Percentiles rank a stretch among this genome's conserved stretches.
These are phyloP conservation scores for Melanophora roralis DNA, from an alignment of 2,888 invertebrate genomes.

Conservation along the genomic window DNA sequence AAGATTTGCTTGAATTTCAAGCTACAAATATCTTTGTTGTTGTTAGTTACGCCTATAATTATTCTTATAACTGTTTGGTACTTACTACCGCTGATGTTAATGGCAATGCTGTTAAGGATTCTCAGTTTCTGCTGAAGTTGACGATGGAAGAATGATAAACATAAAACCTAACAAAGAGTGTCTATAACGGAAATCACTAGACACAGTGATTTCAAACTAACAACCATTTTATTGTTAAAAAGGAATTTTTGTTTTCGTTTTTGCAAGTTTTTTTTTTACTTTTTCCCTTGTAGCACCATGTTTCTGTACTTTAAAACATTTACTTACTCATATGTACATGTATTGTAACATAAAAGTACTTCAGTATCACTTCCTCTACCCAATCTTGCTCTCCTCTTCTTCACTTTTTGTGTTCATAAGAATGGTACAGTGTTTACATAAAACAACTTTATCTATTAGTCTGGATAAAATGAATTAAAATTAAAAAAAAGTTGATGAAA, in stretches of 20 bases:
- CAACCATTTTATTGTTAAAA: not conserved
- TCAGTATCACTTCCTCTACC: slow-evolving; percentile 6
- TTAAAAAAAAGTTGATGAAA: slow-evolving; percentile 7
- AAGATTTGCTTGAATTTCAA: too few relatives aligned
- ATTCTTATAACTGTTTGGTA: not conserved
- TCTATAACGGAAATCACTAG: slow-evolving; percentile 58
- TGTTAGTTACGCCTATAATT: not conserved
- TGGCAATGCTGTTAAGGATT: not conserved
- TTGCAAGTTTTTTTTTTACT: not conserved
- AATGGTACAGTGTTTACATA: slow-evolving; percentile 10
- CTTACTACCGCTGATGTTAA: not conserved
- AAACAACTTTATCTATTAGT: slow-evolving; percentile 51
- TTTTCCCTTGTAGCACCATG: slow-evolving; percentile 11
- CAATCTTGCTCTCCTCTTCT: not conserved
- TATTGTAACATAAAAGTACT: slow-evolving; percentile 27
- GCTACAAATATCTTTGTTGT: too few relatives aligned
- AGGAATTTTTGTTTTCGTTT: not conserved
- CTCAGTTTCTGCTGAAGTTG: not conserved
- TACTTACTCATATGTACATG: slow-evolving; percentile 42
- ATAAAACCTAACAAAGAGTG: slow-evolving; percentile 34
- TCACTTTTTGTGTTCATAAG: not conserved
- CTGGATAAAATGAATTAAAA: slow-evolving; percentile 46
- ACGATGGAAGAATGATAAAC: slow-evolving; percentile 23
- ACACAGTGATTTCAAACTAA: slow-evolving; percentile 14
- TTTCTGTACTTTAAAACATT: slow-evolving; percentile 30